phyloP scores from a whole-genome alignment of 2,113 vertebrate species.

The Calyptomena viridis region DNA sequence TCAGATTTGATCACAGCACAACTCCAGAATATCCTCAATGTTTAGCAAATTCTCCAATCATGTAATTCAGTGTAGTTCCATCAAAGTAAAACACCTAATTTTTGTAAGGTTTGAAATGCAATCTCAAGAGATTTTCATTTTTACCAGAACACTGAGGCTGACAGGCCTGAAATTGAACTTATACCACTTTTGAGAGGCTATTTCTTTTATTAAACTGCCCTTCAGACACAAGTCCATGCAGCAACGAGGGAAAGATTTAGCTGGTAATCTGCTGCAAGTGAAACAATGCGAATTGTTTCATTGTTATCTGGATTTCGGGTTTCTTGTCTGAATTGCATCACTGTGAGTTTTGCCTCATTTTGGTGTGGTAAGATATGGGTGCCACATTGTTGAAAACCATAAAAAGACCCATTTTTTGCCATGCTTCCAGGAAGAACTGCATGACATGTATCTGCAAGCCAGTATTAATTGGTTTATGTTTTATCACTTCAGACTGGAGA shows the following conservation, averaged over 20 bases:
- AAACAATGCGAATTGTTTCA: not conserved
- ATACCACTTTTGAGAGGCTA: not conserved
- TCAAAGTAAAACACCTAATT: not conserved
- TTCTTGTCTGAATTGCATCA: not conserved
- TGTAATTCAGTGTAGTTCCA: not conserved
- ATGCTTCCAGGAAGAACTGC: not conserved
- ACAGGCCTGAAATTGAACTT: constrained; percentile 14
- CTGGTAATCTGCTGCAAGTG: not conserved
- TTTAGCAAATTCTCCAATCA: not conserved
- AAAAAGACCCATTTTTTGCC: not conserved
- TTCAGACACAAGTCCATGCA: not conserved
- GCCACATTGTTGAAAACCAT: not conserved
- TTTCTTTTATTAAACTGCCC: constrained; percentile 12
- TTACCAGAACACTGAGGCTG: not conserved
- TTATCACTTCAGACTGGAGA: not conserved
- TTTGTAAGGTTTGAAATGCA: not conserved
- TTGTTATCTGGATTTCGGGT: not conserved
- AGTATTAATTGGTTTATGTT: not conserved
- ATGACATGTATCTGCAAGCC: not conserved
- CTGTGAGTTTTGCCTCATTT: not conserved
- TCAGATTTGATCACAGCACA: not conserved
- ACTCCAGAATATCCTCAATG: not conserved
- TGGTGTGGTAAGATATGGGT: not conserved
- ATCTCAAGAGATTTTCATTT: constrained; percentile 9
- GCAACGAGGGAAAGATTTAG: not conserved